Percentiles rank a stretch among this genome's conserved stretches.
These are phyloP conservation scores for Mastigias papua DNA, from an alignment of 30 jellyfish, hydroid and myxozoan species.

Conservation along the genomic window DNA sequence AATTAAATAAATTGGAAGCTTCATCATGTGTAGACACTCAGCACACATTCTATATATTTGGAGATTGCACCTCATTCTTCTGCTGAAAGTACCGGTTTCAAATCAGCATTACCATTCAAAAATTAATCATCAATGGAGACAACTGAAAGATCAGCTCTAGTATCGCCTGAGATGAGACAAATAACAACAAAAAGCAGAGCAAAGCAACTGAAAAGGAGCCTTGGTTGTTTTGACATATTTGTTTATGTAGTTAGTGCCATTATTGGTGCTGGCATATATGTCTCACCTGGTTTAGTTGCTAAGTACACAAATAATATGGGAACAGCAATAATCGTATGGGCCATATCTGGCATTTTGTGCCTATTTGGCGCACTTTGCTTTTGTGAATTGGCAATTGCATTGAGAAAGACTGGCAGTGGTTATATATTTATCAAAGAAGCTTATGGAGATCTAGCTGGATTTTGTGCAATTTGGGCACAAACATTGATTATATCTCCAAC, in stretches of 20 bases:
- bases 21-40: no score
- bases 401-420: conserved; percentile 57
- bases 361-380: conserved; percentile 58
- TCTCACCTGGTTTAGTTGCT: conserved; percentile 73
- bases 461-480: conserved; percentile 61
- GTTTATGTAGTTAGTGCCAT: conserved; percentile 48
- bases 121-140: not conserved
- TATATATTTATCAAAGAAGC: conserved; percentile 41
- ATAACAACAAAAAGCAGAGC: no score
- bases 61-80: no score
- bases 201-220: conserved; percentile 24
- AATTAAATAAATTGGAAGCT: no score
- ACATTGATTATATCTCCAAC: conserved; percentile 51
- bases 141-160: not conserved
- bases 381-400: conserved; percentile 51
- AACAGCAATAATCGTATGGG: conserved; percentile 56
- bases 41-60: no score
- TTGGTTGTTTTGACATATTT: conserved; percentile 54
- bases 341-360: conserved; percentile 43
- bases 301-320: conserved; percentile 42
- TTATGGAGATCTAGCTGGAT: conserved; percentile 59
- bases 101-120: not conserved
- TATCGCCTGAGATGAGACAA: not conserved
- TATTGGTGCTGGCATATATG: conserved; percentile 77
- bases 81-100: not conserved